phyloP scores from a whole-genome alignment of 2,888 invertebrate species.

The Aplocera efformata region DNA sequence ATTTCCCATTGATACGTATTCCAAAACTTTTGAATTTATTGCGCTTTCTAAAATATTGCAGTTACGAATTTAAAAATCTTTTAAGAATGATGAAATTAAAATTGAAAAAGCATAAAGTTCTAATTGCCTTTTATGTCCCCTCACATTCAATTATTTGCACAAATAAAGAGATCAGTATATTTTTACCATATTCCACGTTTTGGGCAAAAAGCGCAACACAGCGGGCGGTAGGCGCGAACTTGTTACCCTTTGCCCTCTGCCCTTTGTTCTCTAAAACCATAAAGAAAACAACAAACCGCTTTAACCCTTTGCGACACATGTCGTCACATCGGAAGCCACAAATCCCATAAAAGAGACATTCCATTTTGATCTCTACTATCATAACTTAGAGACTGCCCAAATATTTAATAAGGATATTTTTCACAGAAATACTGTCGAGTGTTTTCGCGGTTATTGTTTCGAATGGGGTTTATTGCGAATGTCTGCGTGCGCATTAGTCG shows the following conservation, averaged over 20 bases:
- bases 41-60: conserved; percentile 27
- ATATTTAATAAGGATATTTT: conserved; percentile 23
- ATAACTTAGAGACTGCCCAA: conserved; percentile 15
- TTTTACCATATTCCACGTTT: conserved; percentile 50
- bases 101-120: too few species aligned
- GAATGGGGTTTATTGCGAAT: conserved; percentile 59
- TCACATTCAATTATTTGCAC: not conserved
- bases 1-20: conserved; percentile 43
- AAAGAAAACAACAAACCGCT: conserved; percentile 65
- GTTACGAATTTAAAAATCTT: conserved; percentile 16
- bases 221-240: conserved; percentile 66
- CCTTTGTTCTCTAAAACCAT: conserved; percentile 54
- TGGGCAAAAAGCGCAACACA: conserved; percentile 48
- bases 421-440: conserved; percentile 29
- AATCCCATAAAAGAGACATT: conserved; percentile 34
- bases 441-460: conserved; percentile 43
- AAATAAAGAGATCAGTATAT: conserved; percentile 54
- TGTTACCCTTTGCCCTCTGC: conserved; percentile 64
- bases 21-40: conserved; percentile 29
- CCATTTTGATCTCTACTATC: conserved; percentile 22
- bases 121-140: too few species aligned
- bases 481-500: conserved; percentile 56
- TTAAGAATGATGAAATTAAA: too few species aligned
- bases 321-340: conserved; percentile 32
- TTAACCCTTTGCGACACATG: conserved; percentile 69